Base-by-base conservation (phyloP, 2,888 invertebrate genomes). In the Agrotis puta region DNA sequence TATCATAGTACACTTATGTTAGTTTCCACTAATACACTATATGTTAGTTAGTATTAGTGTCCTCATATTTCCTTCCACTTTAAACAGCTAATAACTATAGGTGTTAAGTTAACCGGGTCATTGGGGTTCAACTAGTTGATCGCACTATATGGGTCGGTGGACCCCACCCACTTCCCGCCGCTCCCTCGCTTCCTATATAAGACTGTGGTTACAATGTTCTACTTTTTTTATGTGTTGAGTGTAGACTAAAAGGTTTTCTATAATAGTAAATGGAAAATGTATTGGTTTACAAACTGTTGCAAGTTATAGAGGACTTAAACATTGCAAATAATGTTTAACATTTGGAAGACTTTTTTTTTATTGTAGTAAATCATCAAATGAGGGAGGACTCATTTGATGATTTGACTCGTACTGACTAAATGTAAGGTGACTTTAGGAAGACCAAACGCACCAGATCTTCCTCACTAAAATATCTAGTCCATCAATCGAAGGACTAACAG, bases 141-240 rank as follows among this genome's bases (percentile, higher is more conserved):
- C 54, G 27, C 74, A 71, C 68, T 79, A 84, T 84, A 84, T 85
- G 74, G 84, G 84, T 77, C 76, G 84, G 79, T 51, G 70, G 82
- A 69, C 70, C 85, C 67, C 84, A 64, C 85, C 83, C 77, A 77
- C 54, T 82, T 88, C 85, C 85, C 81, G 77, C 64, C 87, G 70
- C 86, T 64, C 88, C 88, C 88, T 78, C 74, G 68, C 76, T 82
- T 85, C 84, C 85, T 76, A 82, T 69, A 9, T 71, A 66, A 75
- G 68, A 47, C 61, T 50, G 64, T 54, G 75, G 77, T 69, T 69
- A 84, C 74, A 72, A 53, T 74, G 70, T 20, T n/a, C 67, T 33
- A 48, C 16, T 27, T 50, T 51, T 64, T 48, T 70, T 43, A 57
- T 67, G 4, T 45, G 11, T 3, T 16, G 27, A 16, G 6, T 45